phyloP scores from a whole-genome alignment of 2,797 vertebrate species.

The Clarias fuscus region DNA sequence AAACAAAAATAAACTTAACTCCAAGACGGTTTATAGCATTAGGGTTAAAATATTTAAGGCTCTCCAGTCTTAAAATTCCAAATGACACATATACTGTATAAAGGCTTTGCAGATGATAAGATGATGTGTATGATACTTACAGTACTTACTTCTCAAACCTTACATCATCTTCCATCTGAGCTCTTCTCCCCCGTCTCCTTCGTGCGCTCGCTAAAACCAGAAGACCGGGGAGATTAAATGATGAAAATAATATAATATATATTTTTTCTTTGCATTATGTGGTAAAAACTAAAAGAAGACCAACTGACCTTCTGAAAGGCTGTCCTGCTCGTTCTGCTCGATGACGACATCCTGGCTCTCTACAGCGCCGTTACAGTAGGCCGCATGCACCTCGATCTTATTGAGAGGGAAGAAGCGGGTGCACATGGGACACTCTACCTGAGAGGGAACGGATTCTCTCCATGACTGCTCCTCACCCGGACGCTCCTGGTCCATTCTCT shows the following conservation, averaged over 20 bases:
- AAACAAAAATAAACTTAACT: too few species aligned
- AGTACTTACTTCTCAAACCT: conserved; percentile 74
- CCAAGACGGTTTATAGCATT: not conserved
- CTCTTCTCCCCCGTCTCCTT: conserved; percentile 67
- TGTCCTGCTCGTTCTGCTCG: conserved; percentile 24
- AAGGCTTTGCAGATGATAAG: not conserved
- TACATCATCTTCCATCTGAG: conserved; percentile 46
- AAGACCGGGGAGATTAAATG: not conserved
- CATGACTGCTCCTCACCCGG: conserved; percentile 24
- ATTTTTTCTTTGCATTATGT: not conserved
- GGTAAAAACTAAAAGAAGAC: not conserved
- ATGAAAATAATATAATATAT: not conserved
- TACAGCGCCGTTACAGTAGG: conserved; percentile 80
- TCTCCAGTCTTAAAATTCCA: not conserved
- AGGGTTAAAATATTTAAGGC: not conserved
- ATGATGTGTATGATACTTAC: conserved; percentile 46
- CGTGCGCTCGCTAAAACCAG: conserved; percentile 66
- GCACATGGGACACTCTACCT: conserved; percentile 82
- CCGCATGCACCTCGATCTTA: conserved; percentile 86
- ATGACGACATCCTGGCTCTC: conserved; percentile 50
- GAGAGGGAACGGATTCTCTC: conserved; percentile 1
- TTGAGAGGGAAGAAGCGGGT: conserved; percentile 73
- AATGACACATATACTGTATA: not conserved
- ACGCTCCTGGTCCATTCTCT: conserved; percentile 35
- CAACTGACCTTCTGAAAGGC: conserved; percentile 40